These are phyloP conservation scores for Diadegma fenestrale DNA, from an alignment of 2,888 invertebrate genomes.

Conservation along the genomic window DNA sequence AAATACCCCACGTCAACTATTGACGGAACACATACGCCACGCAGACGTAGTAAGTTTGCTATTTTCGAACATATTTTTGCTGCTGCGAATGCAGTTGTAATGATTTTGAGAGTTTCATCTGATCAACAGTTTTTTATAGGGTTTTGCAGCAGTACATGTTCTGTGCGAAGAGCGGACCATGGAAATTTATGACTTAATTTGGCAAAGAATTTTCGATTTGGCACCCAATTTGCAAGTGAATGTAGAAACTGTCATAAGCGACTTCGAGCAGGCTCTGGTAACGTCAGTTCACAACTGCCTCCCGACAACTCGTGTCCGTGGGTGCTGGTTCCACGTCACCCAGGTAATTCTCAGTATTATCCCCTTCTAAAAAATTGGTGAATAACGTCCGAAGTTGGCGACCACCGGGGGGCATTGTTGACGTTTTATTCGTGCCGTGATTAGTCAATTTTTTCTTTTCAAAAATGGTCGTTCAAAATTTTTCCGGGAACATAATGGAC, in stretches of 20 bases:
- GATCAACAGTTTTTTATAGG: neutral
- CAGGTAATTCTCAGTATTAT: slow-evolving; percentile 1
- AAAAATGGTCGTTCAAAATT: too few relatives aligned
- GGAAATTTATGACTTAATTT: slow-evolving; percentile 5
- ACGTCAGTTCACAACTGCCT: neutral
- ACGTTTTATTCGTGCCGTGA: too few relatives aligned
- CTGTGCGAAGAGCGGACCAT: neutral
- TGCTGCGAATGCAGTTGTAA: neutral
- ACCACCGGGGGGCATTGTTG: too few relatives aligned
- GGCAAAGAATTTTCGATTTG: neutral
- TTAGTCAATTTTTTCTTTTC: too few relatives aligned
- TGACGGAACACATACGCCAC: neutral
- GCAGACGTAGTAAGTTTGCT: neutral
- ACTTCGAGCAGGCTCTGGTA: slow-evolving; percentile 4
- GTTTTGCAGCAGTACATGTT: neutral
- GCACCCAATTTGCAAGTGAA: neutral
- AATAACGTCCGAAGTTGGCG: too few relatives aligned
- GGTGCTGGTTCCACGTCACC: slow-evolving; percentile 39
- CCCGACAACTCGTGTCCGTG: neutral
- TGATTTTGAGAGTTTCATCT: neutral
- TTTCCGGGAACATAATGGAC: too few relatives aligned
- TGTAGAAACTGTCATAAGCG: neutral
- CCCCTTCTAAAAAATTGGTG: too few relatives aligned
- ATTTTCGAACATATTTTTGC: neutral
- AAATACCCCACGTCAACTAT: neutral